Evolutionary conservation across 2,113 vertebrate genomes (phyloP).

Genomic region (Tenebrosternarchus preto): DNA sequence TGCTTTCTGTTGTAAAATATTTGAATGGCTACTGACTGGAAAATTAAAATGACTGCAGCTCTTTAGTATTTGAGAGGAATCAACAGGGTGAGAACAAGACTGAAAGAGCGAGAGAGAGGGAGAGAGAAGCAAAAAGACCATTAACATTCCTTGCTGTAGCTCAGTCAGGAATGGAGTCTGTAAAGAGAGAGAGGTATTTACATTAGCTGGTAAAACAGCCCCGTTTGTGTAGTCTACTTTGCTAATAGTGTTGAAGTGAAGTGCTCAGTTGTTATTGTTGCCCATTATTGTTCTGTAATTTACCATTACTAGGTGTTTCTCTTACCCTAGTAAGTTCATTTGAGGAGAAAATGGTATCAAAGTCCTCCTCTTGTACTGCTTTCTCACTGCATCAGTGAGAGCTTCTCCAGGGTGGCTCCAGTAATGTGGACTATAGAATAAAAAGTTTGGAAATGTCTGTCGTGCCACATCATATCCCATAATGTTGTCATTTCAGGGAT

Average conservation of each 20-base stretch:
- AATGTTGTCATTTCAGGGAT: constrained; percentile 25
- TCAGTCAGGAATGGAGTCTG: constrained; percentile 58
- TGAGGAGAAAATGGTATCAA: not conserved
- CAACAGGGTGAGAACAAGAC: not conserved
- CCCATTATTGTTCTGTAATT: constrained; percentile 45
- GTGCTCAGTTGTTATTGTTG: constrained; percentile 49
- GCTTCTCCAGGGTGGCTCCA: constrained; percentile 10
- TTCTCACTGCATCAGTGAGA: not conserved
- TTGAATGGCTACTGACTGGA: constrained; percentile 60
- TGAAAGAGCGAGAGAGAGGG: not conserved
- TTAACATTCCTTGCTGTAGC: constrained; percentile 59
- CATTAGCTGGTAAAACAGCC: constrained; percentile 50
- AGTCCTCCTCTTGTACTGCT: not conserved
- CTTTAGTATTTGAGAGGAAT: not conserved
- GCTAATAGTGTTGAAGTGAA: constrained; percentile 53
- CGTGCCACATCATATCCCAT: constrained; percentile 43
- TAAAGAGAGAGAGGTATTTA: constrained; percentile 62
- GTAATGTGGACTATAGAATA: constrained; percentile 33
- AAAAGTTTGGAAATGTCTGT: constrained; percentile 29
- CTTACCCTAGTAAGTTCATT: constrained; percentile 31
- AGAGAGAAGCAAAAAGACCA: constrained; percentile 48
- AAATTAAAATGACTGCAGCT: constrained; percentile 56
- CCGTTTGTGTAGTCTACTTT: constrained; percentile 23
- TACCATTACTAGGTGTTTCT: constrained; percentile 8
- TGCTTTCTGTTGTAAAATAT: constrained; percentile 52